Evolutionary conservation across 1,140 invertebrate genomes (phyloP), one percentile per base, ranked within the genome.

Genomic region (Musca domestica): DNA sequence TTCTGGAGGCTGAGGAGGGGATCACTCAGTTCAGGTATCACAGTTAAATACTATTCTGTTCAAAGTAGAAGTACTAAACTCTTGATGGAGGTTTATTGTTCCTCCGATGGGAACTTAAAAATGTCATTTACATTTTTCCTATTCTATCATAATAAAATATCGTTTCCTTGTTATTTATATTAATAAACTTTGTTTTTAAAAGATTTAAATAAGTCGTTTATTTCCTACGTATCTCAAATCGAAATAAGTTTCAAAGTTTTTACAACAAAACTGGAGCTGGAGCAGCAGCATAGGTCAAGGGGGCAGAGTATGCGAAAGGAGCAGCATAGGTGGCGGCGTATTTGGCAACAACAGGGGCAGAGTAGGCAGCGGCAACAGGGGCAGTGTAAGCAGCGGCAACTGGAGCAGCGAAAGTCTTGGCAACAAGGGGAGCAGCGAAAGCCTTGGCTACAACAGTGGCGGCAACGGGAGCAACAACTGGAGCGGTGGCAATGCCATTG

Each of bases 401-500:
- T 9, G 54, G 54, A 15, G 54, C 54, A 58, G 25, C 54, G 15
- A 30, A 1, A 27, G 15, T 14, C n/a, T 19, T 19, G 12, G 48
- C 48, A 20, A 25, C 54, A 58, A 58, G 4, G 0, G 54, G 54
- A 27, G 54, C 49, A 52, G 49, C 49, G 15, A 7, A 9, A 47
- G n/a, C 7, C 15, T 7, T 7, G 15, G 41, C 41, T 10, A n/a
- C 7, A 52, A 52, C 49, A 1, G 49, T 12, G 19, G 49, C 54
- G 15, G 54, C 54, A 15, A 54, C 65, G 22, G 74, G 58, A 49
- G 68, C 75, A 46, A 77, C 71, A 30, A 78, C 56, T 22, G 72
- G 80, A 4, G 78, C 77, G 34, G 54, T n/a, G 12, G 54, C 54
- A 17, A 58, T 58, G 72, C 76, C 81, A 73, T 83, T 83, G 67